Percentiles rank a stretch among this genome's conserved stretches.
Conservation (phyloP, 1,140 invertebrate genomes). For the Reticulitermes speratus region DNA sequence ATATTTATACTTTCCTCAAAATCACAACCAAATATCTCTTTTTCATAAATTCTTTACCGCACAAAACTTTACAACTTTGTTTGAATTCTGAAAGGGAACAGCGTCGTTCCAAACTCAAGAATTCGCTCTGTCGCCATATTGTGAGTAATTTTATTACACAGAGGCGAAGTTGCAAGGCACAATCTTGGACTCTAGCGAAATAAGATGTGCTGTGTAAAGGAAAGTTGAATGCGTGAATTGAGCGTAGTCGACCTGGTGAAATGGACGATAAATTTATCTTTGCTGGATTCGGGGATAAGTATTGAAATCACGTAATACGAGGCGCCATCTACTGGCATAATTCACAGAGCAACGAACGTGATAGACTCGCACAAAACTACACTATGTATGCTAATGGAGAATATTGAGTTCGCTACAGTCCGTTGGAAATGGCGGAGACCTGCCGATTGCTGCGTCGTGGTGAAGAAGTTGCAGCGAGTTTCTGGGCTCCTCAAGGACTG, state of each 20-base stretch:
- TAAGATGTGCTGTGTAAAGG: background rate
- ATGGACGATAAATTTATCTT: constrained; percentile 6
- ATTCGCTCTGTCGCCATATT: background rate
- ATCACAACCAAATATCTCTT: too few species aligned
- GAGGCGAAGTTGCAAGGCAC: background rate
- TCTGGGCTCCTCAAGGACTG: too few species aligned
- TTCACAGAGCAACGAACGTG: background rate
- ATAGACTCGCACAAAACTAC: background rate
- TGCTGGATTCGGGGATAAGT: background rate
- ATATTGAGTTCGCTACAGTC: background rate
- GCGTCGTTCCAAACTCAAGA: too few species aligned
- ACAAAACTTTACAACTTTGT: too few species aligned
- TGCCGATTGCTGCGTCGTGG: too few species aligned
- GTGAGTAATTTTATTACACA: background rate
- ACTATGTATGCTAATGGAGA: background rate
- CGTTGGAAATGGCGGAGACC: background rate
- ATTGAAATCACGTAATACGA: background rate
- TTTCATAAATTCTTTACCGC: too few species aligned
- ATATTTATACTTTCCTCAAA: too few species aligned
- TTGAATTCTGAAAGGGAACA: too few species aligned
- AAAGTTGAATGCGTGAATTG: constrained; percentile 3
- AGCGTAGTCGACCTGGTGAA: background rate
- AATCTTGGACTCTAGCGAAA: background rate
- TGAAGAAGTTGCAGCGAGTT: too few species aligned
- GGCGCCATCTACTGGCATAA: background rate